Base-by-base conservation (phyloP, 1,140 invertebrate species). In the Ceratina calcarata region DNA sequence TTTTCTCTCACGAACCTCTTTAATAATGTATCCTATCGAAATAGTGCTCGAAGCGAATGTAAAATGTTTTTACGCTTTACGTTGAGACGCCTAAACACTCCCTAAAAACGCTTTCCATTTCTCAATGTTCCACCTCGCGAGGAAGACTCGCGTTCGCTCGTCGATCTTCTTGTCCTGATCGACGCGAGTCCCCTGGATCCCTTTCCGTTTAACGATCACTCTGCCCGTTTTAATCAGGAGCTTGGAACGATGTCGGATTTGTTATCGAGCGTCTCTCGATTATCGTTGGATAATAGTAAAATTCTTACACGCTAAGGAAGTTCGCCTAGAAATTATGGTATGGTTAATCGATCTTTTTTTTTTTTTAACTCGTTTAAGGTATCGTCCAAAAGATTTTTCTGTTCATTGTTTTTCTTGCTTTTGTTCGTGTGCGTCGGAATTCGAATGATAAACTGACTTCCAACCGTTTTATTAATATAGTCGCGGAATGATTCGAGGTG, bases 21-120 rank as follows among this genome's bases (percentile, higher is more conserved):
- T 78, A 78, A 70, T 70, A 70, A 65, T 72, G 32, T 72, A 78
- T 22, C 37, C 76, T 78, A 78, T 72, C 60, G 51, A 78, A 65
- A 72, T 72, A 78, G 76, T 72, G 69, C 32, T 65, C 69, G 51
- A 78, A 78, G 76, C 76, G 51, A 78, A 78, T 65, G 69, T 78
- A 78, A 78, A 78, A 78, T 64, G 76, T 58, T 57, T 57, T 57
- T 55, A 78, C 76, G 76, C 69, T 65, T 53, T 45, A 60, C 37
- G 55, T 67, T 64, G 49, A 55, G 53, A 57, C 27, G 62, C 51
- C 65, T 72, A 72, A 18, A 27, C 57, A 22, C 32, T 18, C 51
- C 16, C 22, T 70, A 7, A 18, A 22, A 24, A 74, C 8, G n/a
- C 16, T 10, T 45, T 45, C 10, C 37, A 45, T 32, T 53, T 57